phyloP scores from a whole-genome alignment of 2,113 vertebrate species.

The Salvelinus fontinalis region DNA sequence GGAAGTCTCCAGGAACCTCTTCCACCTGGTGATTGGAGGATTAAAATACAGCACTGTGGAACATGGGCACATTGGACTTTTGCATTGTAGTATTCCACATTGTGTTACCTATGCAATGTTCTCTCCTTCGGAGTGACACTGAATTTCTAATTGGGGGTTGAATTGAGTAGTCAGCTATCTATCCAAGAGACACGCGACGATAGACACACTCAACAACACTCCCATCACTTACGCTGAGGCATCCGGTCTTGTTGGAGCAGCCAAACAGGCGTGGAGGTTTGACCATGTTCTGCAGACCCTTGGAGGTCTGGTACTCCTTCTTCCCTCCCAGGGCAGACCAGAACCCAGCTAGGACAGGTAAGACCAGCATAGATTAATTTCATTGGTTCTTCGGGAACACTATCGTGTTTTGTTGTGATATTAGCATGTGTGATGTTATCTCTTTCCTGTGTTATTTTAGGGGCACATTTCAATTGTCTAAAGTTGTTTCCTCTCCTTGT shows the following conservation, averaged over 20 bases:
- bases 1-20: conserved; percentile 81
- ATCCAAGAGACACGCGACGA: no score
- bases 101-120: not conserved
- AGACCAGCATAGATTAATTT: not conserved
- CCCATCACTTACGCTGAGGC: conserved; percentile 66
- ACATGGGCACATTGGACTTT: no score
- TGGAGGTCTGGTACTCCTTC: conserved; percentile 77
- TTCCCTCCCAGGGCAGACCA: conserved; percentile 78
- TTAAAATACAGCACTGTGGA: not conserved
- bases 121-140: not conserved
- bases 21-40: conserved; percentile 63
- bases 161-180: no score
- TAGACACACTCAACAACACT: not conserved
- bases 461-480: not conserved
- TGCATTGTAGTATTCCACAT: no score
- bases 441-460: not conserved
- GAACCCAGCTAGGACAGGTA: conserved; percentile 63
- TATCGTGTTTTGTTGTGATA: not conserved
- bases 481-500: not conserved
- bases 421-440: no score
- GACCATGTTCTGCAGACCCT: conserved; percentile 59
- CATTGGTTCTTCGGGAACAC: not conserved
- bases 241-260: conserved; percentile 80
- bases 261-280: conserved; percentile 74
- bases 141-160: not conserved